Conservation (phyloP, 2,113 vertebrate genomes). For the Brachyhypopomus occidentalis region DNA sequence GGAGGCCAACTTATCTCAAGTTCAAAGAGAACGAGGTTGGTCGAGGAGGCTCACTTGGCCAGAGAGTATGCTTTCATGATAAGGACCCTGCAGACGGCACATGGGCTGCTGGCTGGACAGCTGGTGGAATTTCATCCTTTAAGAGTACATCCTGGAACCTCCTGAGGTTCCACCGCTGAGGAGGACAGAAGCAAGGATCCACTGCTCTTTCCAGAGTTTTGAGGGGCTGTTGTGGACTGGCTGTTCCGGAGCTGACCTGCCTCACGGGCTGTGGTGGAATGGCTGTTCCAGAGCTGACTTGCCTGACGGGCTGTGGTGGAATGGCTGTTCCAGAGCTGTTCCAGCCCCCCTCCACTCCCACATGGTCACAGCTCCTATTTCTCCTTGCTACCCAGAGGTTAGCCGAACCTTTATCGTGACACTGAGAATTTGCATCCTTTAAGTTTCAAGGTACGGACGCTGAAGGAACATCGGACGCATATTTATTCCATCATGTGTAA, state of each 20-base stretch:
- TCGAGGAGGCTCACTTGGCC: slow-evolving; percentile 61
- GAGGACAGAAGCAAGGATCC: slow-evolving; percentile 38
- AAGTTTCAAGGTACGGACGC: slow-evolving; percentile 18
- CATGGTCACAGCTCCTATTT: slow-evolving; percentile 27
- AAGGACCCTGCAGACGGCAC: slow-evolving; percentile 54
- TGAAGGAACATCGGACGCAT: neutral
- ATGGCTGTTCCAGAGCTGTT: neutral
- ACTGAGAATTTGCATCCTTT: slow-evolving; percentile 1
- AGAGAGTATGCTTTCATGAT: slow-evolving; percentile 72
- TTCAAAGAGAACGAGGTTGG: slow-evolving; percentile 67
- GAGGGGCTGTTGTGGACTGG: neutral
- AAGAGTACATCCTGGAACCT: slow-evolving; percentile 55
- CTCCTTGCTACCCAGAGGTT: slow-evolving; percentile 8
- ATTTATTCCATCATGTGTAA: neutral
- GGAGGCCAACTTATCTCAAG: slow-evolving; percentile 70
- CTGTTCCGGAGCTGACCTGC: too few relatives aligned
- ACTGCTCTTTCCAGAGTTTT: slow-evolving; percentile 16
- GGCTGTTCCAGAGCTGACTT: too few relatives aligned
- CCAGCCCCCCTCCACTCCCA: slow-evolving; percentile 22
- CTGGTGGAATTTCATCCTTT: slow-evolving; percentile 60
- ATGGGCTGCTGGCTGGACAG: slow-evolving; percentile 45
- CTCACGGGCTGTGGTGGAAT: too few relatives aligned
- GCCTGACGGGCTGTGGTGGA: too few relatives aligned
- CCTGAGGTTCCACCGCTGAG: slow-evolving; percentile 30
- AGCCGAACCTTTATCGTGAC: slow-evolving; percentile 22